These are phyloP conservation scores for Brachynemurus nebulosus DNA, from an alignment of 2,888 invertebrate genomes.

Conservation along the genomic window DNA sequence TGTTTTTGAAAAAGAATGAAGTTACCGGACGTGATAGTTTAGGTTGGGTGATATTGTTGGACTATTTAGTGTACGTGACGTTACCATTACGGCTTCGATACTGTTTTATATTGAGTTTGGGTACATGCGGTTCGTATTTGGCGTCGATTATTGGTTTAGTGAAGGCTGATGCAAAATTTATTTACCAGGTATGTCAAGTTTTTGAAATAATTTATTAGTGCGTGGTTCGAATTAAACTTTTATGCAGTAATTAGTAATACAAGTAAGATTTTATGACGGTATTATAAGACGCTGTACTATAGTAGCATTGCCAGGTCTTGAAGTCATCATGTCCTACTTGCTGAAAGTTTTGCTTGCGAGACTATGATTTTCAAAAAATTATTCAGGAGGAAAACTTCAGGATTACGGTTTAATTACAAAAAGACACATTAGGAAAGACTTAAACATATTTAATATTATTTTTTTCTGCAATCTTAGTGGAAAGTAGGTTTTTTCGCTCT, in stretches of 20 bases:
- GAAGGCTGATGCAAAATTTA: constrained; percentile 34
- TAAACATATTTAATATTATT: no score
- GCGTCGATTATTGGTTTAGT: constrained; percentile 41
- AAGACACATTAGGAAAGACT: no score
- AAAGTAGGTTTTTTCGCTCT: no score
- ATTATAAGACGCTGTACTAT: no score
- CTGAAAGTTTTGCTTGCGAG: no score
- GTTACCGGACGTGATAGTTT: constrained; percentile 49
- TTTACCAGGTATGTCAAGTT: constrained; percentile 34
- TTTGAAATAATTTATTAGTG: neutral
- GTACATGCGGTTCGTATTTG: constrained; percentile 46
- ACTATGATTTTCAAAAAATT: no score
- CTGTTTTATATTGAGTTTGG: constrained; percentile 43
- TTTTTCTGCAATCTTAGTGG: no score
- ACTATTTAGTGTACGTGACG: constrained; percentile 60
- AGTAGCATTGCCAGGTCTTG: no score
- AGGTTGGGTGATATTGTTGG: constrained; percentile 56
- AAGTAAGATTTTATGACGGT: neutral
- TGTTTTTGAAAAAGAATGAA: constrained; percentile 43
- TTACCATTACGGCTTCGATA: constrained; percentile 52
- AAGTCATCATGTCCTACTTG: no score
- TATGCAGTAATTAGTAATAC: no score
- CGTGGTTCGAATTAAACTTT: neutral
- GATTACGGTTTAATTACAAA: no score
- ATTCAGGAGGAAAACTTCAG: no score